phyloP scores from a whole-genome alignment of 2,113 vertebrate genomes.

The Sorex fumeus region DNA sequence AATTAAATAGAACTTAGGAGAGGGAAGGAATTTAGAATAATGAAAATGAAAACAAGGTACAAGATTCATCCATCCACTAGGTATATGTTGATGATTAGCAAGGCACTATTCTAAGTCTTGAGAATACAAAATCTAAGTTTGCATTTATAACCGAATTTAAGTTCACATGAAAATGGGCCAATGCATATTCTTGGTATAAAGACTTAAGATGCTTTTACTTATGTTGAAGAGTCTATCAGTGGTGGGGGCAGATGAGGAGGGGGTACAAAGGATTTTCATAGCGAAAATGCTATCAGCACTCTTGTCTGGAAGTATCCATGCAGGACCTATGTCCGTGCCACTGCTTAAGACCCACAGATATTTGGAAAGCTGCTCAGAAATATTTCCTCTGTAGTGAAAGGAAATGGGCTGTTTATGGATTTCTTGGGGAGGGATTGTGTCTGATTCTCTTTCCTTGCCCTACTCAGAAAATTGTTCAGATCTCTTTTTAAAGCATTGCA shows the following conservation, averaged over 20 bases:
- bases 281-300: not conserved
- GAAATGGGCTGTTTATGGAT: slow-evolving; percentile 56
- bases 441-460: slow-evolving; percentile 66
- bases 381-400: slow-evolving; percentile 30
- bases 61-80: not conserved
- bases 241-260: not conserved
- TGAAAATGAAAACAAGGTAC: not conserved
- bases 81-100: slow-evolving; percentile 10
- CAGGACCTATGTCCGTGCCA: not conserved
- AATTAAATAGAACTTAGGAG: slow-evolving; percentile 20
- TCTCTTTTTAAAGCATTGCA: slow-evolving; percentile 70
- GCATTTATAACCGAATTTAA: slow-evolving; percentile 67
- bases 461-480: slow-evolving; percentile 67
- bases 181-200: not conserved
- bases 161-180: slow-evolving; percentile 37
- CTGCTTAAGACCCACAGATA: not conserved
- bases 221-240: not conserved
- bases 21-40: slow-evolving; percentile 25
- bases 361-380: slow-evolving; percentile 34
- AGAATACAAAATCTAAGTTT: slow-evolving; percentile 60
- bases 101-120: slow-evolving; percentile 55
- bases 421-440: slow-evolving; percentile 63
- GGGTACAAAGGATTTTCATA: not conserved
- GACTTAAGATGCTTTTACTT: slow-evolving; percentile 21
- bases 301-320: not conserved